Evolutionary conservation across 2,113 vertebrate species (phyloP), one percentile per base, ranked within the genome.

Genomic region (Oryzias javanicus): DNA sequence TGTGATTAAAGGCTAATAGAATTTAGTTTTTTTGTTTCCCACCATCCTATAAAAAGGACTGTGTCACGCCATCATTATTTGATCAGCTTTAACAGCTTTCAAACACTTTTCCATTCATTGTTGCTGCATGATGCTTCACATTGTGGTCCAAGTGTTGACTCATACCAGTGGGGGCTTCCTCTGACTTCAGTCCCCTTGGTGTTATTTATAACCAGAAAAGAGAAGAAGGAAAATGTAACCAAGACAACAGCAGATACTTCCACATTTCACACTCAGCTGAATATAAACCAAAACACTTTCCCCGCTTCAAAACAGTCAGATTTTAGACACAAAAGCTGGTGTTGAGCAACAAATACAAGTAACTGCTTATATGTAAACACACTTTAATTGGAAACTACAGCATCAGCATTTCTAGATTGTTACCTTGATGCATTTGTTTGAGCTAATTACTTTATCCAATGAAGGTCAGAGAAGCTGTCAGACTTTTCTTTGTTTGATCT

Each of bases 201-300:
- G 76, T 82, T 89, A 90, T 89, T 88, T 87, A 72, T 89, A 89
- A 58, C 68, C 73, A 69, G 73, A 74, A 76, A 88, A 83, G 74
- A 85, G 64, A 84, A 86, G 75, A 61, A 65, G 70, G 74, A 86
- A 84, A 78, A 85, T 59, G 88, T 87, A 84, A 87, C 87, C 85
- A 79, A 81, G 80, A 87, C 83, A 84, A 90, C 86, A 58, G 86
- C 64, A 70, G 72, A 86, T 79, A 84, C 86, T 80, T 88, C 87
- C 74, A 80, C 78, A 77, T 65, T 83, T 78, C 47, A 49, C 80
- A 55, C 64, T 58, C 61, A 67, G 68, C 61, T 76, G 82, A 82
- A 80, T 78, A 67, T 76, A 76, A 78, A 80, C 29, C 29, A 35
- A 35, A 35, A 35, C 29, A 35, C 7, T 10, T 35, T 35, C 29